These are phyloP conservation scores for Marmota monax DNA, from an alignment of 2,113 vertebrate species.

Conservation along the genomic window DNA sequence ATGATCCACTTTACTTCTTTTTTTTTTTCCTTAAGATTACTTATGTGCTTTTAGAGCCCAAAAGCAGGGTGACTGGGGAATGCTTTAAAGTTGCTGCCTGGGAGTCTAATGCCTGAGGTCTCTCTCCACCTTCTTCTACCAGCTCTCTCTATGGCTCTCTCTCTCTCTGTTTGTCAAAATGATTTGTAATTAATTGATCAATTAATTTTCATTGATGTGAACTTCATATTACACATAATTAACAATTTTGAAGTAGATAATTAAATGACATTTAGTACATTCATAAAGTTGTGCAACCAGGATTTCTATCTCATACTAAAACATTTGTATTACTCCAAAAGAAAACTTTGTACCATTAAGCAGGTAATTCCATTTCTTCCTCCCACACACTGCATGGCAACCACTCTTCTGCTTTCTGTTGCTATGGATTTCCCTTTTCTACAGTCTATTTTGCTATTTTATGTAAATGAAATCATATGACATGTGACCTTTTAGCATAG, in stretches of 20 bases:
- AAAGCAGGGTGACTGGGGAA: conserved; percentile 48
- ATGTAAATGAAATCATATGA: neutral
- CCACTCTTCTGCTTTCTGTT: neutral
- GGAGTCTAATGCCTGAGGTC: neutral
- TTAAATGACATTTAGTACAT: neutral
- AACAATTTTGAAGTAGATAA: neutral
- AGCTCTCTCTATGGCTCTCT: neutral
- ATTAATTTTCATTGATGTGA: neutral
- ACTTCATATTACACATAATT: neutral
- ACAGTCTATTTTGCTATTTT: neutral
- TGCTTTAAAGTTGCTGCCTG: conserved; percentile 71
- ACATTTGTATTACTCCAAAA: neutral
- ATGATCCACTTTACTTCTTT: neutral
- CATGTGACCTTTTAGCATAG: neutral
- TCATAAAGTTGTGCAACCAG: neutral
- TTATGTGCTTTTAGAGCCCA: conserved; percentile 82
- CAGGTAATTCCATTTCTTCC: neutral
- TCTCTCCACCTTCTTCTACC: neutral
- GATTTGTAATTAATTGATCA: conserved; percentile 13
- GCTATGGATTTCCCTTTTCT: neutral
- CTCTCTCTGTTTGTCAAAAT: neutral
- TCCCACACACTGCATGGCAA: neutral
- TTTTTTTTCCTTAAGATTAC: conserved; percentile 60
- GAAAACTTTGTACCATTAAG: neutral
- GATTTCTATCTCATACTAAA: neutral